Evolutionary conservation across 2,888 invertebrate genomes (phyloP), one percentile per base, ranked within the genome.

Genomic region (Phengaris alcon): DNA sequence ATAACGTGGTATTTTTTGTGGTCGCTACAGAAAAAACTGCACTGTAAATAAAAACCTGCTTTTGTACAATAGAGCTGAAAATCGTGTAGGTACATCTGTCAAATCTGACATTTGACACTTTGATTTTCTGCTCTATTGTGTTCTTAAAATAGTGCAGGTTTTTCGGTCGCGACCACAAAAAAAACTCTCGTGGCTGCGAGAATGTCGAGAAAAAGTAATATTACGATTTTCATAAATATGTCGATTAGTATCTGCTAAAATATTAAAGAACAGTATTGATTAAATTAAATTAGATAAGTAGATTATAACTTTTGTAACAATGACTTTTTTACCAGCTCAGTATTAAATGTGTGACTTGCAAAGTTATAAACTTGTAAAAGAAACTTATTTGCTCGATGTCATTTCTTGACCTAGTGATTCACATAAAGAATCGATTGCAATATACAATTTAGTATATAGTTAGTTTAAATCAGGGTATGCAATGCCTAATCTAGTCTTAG

Each of bases 271-370:
- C 59, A 59, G 59, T 59, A 59, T 59, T 59, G 4, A 22, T n/a
- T 6, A n/a, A 7, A 55, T 55, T 2, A n/a, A 6, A 59, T 22
- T 22, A 46, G 69, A 64, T n/a, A 76, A 72, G 74, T 68, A 75
- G 57, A 6, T 44, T 57, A 64, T 74, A 76, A 75, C 69, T 75
- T 76, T 75, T 75, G 75, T 76, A 79, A 80, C 51, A 54, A 51
- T 80, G 85, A 85, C 87, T 81, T 82, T 82, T 88, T 91, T 93
- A 93, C 91, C 91, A 52, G 87, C 84, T 86, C 92, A 92, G 92
- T 79, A 79, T 79, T 79, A 79, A 35, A 15, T 46, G 35, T 35
- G 35, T 22, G 15, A 59, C 15, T 35, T 22, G 35, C 35, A 64
- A 64, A 64, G 35, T 64, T 64, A 64, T 35, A 64, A 64, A 64